Evolutionary conservation across 1,140 invertebrate species (phyloP).

Genomic region (Meloidogyne floridensis): DNA sequence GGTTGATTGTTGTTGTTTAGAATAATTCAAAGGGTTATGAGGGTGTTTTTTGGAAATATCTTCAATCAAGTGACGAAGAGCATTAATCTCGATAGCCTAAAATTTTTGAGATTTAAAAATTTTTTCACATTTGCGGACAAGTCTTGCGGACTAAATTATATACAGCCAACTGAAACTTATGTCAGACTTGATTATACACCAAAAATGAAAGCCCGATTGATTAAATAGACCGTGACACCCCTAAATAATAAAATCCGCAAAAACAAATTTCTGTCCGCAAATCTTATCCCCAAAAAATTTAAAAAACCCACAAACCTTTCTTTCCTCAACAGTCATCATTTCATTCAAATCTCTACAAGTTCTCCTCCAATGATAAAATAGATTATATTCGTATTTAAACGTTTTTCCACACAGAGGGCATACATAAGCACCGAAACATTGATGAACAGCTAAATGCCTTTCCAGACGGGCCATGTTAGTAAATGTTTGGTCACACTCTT

Average conservation of each 20-base stretch:
- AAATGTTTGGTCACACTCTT: slow-evolving; percentile 59
- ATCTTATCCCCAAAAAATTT: too few relatives aligned
- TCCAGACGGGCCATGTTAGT: slow-evolving; percentile 60
- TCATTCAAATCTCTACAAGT: slow-evolving; percentile 62
- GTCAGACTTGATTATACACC: too few relatives aligned
- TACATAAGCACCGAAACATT: slow-evolving; percentile 57
- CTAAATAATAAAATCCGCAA: too few relatives aligned
- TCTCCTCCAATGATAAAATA: slow-evolving; percentile 62
- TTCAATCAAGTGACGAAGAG: slow-evolving; percentile 54
- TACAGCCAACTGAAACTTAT: too few relatives aligned
- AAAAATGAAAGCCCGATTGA: too few relatives aligned
- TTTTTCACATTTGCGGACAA: too few relatives aligned
- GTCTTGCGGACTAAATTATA: too few relatives aligned
- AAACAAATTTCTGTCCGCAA: too few relatives aligned
- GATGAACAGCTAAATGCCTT: slow-evolving; percentile 62
- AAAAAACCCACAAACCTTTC: slow-evolving; percentile 19
- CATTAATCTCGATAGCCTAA: slow-evolving; percentile 57
- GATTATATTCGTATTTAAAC: slow-evolving; percentile 61
- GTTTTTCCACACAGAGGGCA: slow-evolving; percentile 61
- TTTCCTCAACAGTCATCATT: slow-evolving; percentile 43
- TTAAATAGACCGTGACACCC: too few relatives aligned
- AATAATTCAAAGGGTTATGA: background rate
- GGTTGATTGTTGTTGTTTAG: background rate
- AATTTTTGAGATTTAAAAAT: background rate
- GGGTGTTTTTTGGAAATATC: slow-evolving; percentile 55